A percentile compares a stretch with the other conserved stretches of the same genome.
Evolutionary conservation across 2,888 invertebrate species (phyloP).

Genomic region (Glaucopsyche alexis): DNA sequence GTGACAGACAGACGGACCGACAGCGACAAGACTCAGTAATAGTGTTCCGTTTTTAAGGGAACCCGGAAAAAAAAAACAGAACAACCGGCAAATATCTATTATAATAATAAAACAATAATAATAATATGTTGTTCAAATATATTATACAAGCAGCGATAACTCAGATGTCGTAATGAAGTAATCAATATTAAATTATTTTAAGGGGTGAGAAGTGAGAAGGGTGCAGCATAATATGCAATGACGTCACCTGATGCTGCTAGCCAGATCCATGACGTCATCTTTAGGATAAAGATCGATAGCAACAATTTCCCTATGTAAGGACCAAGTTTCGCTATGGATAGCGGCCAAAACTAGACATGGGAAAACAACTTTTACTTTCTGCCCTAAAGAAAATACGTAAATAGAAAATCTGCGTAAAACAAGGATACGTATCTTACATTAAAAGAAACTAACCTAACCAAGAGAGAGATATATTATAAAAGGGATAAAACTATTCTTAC

Average conservation of each 20-base stretch:
- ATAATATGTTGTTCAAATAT: background rate
- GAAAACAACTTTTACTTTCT: background rate
- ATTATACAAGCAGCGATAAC: background rate
- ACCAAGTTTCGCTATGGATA: background rate
- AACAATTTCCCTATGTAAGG: background rate
- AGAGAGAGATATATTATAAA: no score
- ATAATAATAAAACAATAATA: no score
- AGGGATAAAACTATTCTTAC: no score
- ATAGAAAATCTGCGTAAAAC: background rate
- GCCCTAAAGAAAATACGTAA: background rate
- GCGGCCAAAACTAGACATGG: background rate
- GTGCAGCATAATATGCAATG: background rate
- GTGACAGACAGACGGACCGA: no score
- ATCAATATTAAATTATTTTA: background rate
- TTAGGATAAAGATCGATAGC: background rate
- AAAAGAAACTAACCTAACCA: no score
- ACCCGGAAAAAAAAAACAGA: no score
- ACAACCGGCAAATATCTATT: no score
- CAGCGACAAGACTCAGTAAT: no score
- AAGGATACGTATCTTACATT: no score
- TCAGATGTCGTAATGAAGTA: background rate
- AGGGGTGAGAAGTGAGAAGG: background rate
- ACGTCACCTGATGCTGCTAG: slow-evolving; percentile 4
- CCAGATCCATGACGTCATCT: background rate
- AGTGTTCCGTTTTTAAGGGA: no score